Evolutionary conservation across 92 coral and sea anemone genomes (phyloP), one percentile per base, ranked within the genome.

Genomic region (Heteractis magnifica): DNA sequence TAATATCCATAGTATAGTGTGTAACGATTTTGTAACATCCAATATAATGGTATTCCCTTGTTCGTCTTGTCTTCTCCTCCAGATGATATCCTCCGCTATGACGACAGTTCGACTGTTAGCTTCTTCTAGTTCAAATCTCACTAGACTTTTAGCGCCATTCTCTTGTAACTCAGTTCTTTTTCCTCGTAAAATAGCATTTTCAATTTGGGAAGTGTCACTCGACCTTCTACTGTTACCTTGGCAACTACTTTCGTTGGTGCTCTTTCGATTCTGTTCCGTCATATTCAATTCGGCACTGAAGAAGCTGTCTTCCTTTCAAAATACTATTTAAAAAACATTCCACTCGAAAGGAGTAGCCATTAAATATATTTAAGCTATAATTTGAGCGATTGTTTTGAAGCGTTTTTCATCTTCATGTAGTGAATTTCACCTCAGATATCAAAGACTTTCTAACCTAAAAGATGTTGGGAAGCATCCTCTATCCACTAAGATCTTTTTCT

Each of bases 171-270:
- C 52, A 3, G 77, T 81, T 34, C 84, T 76, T 76, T 81, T 87
- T n/a, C 93, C 93, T 26, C 84, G 76, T 41, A 90, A 83, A 71
- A 90, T 90, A 8, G 93, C 88, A 0, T 79, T 53, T 76, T 84
- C 73, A 23, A 90, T 81, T 58, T 56, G 86, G 23, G 79, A n/a
- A 60, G 44, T 21, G 19, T 0, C 41, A 41, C 68, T 82, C 58
- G 83, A 62, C 75, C 4, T 49, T 65, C 58, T 20, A 52, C 20
- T 16, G 51, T 53, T 44, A 77, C 81, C 41, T 12, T 11, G 72
- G 59, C 51, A 9, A 50, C 59, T 3, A 49, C 12, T 76, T 15
- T n/a, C 4, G 68, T 52, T 77, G 52, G 13, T 26, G 34, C 51
- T 72, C 12, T 18, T 49, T 16, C 51, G 76, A 26, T 18, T 8